phyloP scores from a whole-genome alignment of 2,888 invertebrate genomes.

The Trichogramma evanescens region DNA sequence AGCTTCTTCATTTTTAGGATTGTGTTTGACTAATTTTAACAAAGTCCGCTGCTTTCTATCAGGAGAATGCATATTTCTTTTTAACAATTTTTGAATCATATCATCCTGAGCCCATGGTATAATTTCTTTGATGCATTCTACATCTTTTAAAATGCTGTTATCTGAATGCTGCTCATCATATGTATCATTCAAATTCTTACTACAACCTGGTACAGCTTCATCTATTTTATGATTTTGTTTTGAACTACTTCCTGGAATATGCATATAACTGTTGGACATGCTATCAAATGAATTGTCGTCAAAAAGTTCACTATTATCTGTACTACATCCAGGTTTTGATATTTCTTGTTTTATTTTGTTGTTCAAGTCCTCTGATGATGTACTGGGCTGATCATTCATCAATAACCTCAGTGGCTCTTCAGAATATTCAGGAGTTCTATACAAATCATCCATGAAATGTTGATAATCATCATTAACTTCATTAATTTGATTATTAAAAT shows the following conservation, averaged over 20 bases:
- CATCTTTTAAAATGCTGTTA: not conserved
- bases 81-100: slow-evolving; percentile 18
- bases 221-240: not conserved
- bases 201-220: slow-evolving; percentile 28
- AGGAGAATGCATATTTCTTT: slow-evolving; percentile 11
- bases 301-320: not conserved
- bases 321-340: slow-evolving; percentile 11
- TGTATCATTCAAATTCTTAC: slow-evolving; percentile 26
- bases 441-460: not conserved
- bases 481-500: slow-evolving; percentile 24
- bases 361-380: no score
- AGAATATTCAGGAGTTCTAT: not conserved
- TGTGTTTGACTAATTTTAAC: slow-evolving; percentile 26
- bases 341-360: no score
- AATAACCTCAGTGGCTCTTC: not conserved
- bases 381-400: no score
- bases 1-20: not conserved
- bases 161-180: not conserved
- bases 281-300: not conserved
- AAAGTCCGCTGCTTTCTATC: slow-evolving; percentile 27
- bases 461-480: not conserved
- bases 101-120: slow-evolving; percentile 20
- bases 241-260: not conserved
- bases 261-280: not conserved
- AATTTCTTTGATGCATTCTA: slow-evolving; percentile 16